phyloP scores from a whole-genome alignment of 1,140 invertebrate species.

The Drosophila hydei region DNA sequence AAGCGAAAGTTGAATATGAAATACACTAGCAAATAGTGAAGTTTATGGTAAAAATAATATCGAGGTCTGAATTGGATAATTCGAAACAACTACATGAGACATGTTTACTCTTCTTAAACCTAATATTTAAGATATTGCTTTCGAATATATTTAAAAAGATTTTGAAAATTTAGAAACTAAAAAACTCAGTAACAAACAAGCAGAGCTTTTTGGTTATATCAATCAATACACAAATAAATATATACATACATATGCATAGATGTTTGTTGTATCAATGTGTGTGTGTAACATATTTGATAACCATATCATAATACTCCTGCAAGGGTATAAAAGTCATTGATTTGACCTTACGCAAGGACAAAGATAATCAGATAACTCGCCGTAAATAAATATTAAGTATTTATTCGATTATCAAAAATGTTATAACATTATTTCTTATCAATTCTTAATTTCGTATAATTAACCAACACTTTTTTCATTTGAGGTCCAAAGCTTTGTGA shows the following conservation, averaged over 20 bases:
- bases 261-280: not conserved
- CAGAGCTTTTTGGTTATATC: too few species aligned
- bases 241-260: not conserved
- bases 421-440: not conserved
- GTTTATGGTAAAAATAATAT: too few species aligned
- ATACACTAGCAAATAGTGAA: not conserved
- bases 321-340: slow-evolving; percentile 27
- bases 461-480: slow-evolving; percentile 5
- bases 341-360: slow-evolving; percentile 79
- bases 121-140: too few species aligned
- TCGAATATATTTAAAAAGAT: too few species aligned
- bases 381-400: slow-evolving; percentile 14
- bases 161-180: too few species aligned
- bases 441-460: too few species aligned
- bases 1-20: not conserved
- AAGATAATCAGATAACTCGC: slow-evolving; percentile 34
- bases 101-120: too few species aligned
- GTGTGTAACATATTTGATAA: not conserved
- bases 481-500: not conserved
- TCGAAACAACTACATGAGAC: too few species aligned
- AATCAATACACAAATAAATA: not conserved
- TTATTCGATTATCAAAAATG: not conserved
- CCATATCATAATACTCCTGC: not conserved
- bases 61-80: too few species aligned
- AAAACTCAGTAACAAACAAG: too few species aligned